phyloP scores from a whole-genome alignment of 2,888 invertebrate species.

The Drosophila neoperkinsi region DNA sequence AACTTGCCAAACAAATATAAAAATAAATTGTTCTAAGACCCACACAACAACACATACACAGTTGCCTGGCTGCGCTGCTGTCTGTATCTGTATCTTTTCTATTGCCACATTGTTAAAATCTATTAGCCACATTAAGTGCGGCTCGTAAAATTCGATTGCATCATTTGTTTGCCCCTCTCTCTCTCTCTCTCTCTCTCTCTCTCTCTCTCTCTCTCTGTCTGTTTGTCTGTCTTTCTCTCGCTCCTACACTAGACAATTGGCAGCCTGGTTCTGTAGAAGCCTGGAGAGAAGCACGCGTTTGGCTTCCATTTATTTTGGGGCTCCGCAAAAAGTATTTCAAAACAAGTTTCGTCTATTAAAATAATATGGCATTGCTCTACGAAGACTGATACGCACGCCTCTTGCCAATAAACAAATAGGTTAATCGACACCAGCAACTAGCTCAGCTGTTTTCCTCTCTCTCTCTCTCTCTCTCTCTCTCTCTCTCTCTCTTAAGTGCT shows the following conservation, averaged over 20 bases:
- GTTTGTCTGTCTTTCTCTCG: neutral
- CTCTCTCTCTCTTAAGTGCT: constrained; percentile 36
- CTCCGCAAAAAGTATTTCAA: constrained; percentile 70
- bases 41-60: constrained; percentile 30
- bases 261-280: constrained; percentile 19
- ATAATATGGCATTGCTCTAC: constrained; percentile 58
- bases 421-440: constrained; percentile 63
- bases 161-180: constrained; percentile 73
- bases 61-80: constrained; percentile 61
- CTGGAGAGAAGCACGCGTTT: constrained; percentile 7
- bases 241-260: constrained; percentile 41
- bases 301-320: constrained; percentile 48
- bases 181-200: neutral
- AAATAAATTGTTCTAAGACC: constrained; percentile 76
- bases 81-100: constrained; percentile 75
- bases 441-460: constrained; percentile 7
- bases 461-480: neutral
- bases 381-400: constrained; percentile 21
- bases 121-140: constrained; percentile 81
- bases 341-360: constrained; percentile 69
- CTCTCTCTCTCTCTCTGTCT: neutral
- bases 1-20: constrained; percentile 81
- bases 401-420: constrained; percentile 73
- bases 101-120: constrained; percentile 81
- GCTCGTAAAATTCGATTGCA: constrained; percentile 82